A percentile compares a stretch with the other conserved stretches of the same genome.
phyloP scores from a whole-genome alignment of 2,888 invertebrate species.

The Patella depressa region DNA sequence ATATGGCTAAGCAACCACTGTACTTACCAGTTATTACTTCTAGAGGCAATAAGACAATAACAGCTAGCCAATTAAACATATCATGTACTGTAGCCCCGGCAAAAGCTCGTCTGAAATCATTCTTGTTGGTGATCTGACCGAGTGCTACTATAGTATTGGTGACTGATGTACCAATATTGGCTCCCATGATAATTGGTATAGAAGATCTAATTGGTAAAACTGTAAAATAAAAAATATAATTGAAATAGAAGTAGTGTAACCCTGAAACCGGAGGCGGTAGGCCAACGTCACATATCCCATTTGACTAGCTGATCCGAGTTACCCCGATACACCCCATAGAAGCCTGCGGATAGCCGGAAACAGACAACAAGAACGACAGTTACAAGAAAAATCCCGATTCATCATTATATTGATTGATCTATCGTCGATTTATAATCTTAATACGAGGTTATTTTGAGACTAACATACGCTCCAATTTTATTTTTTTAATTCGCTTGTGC shows the following conservation, averaged over 20 bases:
- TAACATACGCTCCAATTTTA: too few relatives aligned
- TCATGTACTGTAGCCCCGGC: slow-evolving; percentile 76
- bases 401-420: too few relatives aligned
- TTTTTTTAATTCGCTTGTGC: too few relatives aligned
- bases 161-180: slow-evolving; percentile 75
- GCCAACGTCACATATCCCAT: too few relatives aligned
- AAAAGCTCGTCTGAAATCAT: slow-evolving; percentile 74
- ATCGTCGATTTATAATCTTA: too few relatives aligned
- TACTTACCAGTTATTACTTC: slow-evolving; percentile 68
- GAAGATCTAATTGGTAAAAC: slow-evolving; percentile 71
- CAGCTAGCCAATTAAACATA: slow-evolving; percentile 75
- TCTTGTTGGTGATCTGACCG: slow-evolving; percentile 65
- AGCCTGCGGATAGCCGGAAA: background rate
- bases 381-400: too few relatives aligned
- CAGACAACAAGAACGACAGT: background rate
- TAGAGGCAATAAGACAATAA: slow-evolving; percentile 73
- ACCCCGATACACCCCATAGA: background rate
- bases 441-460: too few relatives aligned
- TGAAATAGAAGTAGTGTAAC: background rate
- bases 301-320: background rate
- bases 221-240: slow-evolving; percentile 36
- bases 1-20: background rate
- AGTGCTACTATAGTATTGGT: slow-evolving; percentile 75
- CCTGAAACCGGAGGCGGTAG: too few relatives aligned
- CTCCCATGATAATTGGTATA: slow-evolving; percentile 75